Percentiles rank a stretch among this genome's conserved stretches.
phyloP scores from a whole-genome alignment of 1,140 invertebrate species.

The Lepidurus arcticus region DNA sequence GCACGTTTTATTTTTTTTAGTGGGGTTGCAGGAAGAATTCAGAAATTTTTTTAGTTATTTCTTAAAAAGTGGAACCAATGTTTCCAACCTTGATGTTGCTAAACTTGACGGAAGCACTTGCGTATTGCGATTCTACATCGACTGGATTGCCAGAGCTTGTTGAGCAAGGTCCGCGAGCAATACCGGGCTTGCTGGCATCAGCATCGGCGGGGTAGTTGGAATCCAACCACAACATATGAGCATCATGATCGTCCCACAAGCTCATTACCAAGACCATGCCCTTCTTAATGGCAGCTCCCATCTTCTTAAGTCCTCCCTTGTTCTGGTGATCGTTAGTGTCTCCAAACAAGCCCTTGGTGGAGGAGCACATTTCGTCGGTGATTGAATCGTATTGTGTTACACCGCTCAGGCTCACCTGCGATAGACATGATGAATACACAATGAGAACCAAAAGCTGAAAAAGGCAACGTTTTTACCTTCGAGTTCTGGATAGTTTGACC shows the following conservation, averaged over 20 bases:
- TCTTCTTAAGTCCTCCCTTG: constrained; percentile 36
- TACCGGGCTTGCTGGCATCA: constrained; percentile 35
- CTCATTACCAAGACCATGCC: constrained; percentile 37
- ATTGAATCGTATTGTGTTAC: constrained; percentile 35
- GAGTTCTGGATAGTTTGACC: constrained; percentile 35
- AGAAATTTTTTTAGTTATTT: not conserved
- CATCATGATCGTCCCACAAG: constrained; percentile 37
- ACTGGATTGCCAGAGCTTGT: constrained; percentile 34
- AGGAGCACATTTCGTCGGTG: constrained; percentile 34
- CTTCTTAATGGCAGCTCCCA: constrained; percentile 35
- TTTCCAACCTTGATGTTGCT: constrained; percentile 35
- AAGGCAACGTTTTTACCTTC: not conserved
- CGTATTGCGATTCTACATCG: constrained; percentile 33
- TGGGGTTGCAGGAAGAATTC: too few species aligned
- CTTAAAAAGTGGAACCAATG: constrained; percentile 34
- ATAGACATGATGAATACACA: not conserved
- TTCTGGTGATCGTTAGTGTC: constrained; percentile 32
- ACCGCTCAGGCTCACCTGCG: constrained; percentile 28
- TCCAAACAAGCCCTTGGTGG: constrained; percentile 35
- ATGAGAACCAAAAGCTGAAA: not conserved
- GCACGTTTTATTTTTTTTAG: too few species aligned
- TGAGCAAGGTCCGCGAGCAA: constrained; percentile 36
- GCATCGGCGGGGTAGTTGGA: constrained; percentile 34
- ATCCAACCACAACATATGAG: constrained; percentile 37
- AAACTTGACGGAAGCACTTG: constrained; percentile 33